Evolutionary conservation across 2,113 vertebrate species (phyloP).

Genomic region (Coryphaenoides rupestris): DNA sequence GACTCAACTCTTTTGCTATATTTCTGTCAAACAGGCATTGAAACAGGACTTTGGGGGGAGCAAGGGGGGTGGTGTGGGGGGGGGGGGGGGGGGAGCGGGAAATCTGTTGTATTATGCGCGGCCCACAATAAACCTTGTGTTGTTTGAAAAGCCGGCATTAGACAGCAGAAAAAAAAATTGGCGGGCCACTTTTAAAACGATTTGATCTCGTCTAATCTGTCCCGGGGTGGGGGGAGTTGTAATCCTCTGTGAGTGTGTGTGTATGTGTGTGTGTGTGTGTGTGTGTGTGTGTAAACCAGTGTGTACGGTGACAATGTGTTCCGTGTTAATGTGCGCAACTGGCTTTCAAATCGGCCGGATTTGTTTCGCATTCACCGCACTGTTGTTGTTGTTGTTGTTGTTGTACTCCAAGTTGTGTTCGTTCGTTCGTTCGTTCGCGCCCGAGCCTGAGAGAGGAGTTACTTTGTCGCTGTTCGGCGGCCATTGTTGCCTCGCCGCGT

Average conservation of each 20-base stretch:
- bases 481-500: slow-evolving; percentile 39
- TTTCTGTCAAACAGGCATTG: slow-evolving; percentile 62
- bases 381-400: too few relatives aligned
- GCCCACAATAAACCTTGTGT: slow-evolving; percentile 72
- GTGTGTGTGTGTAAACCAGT: slow-evolving; percentile 7
- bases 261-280: slow-evolving; percentile 42
- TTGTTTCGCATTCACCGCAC: slow-evolving; percentile 36
- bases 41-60: slow-evolving; percentile 36
- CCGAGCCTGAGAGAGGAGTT: slow-evolving; percentile 43
- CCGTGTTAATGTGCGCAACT: slow-evolving; percentile 9
- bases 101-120: slow-evolving; percentile 66
- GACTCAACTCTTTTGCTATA: slow-evolving; percentile 38
- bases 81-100: slow-evolving; percentile 74
- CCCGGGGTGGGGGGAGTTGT: slow-evolving; percentile 57
- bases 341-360: slow-evolving; percentile 11
- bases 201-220: slow-evolving; percentile 78
- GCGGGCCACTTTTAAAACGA: too few relatives aligned
- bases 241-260: slow-evolving; percentile 53
- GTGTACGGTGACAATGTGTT: slow-evolving; percentile 11
- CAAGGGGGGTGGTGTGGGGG: too few relatives aligned
- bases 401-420: slow-evolving; percentile 45
- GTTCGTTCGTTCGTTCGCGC: neutral
- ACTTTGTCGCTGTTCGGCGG: slow-evolving; percentile 42
- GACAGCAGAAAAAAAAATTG: slow-evolving; percentile 60
- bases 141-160: slow-evolving; percentile 76